Evolutionary conservation across 1,140 invertebrate genomes (phyloP).

Genomic region (Trigoniulus corallinus): DNA sequence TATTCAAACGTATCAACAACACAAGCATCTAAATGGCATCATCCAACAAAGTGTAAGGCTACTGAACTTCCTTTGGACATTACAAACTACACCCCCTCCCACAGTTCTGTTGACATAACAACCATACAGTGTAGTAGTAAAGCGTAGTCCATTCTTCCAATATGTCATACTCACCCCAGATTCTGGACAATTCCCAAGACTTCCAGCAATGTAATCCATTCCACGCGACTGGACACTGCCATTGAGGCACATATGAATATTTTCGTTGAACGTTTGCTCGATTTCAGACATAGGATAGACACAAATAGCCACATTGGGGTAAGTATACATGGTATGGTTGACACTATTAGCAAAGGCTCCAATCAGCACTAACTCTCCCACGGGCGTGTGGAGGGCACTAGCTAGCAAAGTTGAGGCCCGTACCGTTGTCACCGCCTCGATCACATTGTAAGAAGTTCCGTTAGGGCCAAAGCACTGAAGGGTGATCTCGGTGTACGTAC

Average conservation of each 20-base stretch:
- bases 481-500: constrained; percentile 83
- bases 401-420: constrained; percentile 63
- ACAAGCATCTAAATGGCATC: too few species aligned
- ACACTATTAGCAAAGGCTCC: constrained; percentile 67
- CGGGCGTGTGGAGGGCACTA: constrained; percentile 51
- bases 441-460: constrained; percentile 54
- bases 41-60: too few species aligned
- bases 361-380: constrained; percentile 58
- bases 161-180: constrained; percentile 46
- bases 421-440: constrained; percentile 76
- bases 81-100: neutral
- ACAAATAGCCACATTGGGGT: constrained; percentile 48
- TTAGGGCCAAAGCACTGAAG: constrained; percentile 55
- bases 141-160: too few species aligned
- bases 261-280: constrained; percentile 82
- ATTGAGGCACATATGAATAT: constrained; percentile 94
- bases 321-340: constrained; percentile 59
- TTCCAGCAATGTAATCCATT: constrained; percentile 80
- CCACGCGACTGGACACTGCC: constrained; percentile 76
- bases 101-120: neutral
- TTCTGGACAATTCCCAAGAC: constrained; percentile 71
- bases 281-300: constrained; percentile 55
- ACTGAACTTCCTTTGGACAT: too few species aligned
- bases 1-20: too few species aligned
- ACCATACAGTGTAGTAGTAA: too few species aligned